These are phyloP conservation scores for Cryptophagus acutangulus DNA, from an alignment of 2,888 invertebrate genomes.

Conservation along the genomic window DNA sequence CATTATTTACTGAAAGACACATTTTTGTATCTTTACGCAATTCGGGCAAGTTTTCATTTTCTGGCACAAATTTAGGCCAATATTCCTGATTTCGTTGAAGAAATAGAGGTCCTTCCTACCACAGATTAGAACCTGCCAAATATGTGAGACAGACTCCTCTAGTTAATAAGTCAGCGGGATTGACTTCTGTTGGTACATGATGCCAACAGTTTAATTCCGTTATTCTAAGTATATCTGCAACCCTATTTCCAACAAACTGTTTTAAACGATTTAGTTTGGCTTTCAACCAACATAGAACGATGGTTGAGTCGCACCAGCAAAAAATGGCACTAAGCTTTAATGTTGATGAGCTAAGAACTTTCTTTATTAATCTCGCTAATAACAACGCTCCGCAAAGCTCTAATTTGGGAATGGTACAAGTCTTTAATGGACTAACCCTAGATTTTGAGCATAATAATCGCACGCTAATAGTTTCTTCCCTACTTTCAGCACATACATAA, in stretches of 20 bases:
- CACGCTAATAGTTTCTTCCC: conserved; percentile 5
- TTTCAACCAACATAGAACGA: too few relatives aligned
- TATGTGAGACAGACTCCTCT: not conserved
- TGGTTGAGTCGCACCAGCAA: conserved; percentile 1
- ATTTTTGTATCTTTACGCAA: not conserved
- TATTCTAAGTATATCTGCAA: not conserved
- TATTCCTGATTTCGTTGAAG: not conserved
- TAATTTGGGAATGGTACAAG: conserved; percentile 24
- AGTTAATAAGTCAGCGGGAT: not conserved
- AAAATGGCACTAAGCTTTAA: not conserved
- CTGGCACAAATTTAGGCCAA: not conserved
- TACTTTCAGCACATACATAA: conserved; percentile 15
- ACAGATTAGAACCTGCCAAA: not conserved
- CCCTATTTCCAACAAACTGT: conserved; percentile 3
- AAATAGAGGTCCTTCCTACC: conserved; percentile 2
- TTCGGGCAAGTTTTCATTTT: not conserved
- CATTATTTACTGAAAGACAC: not conserved
- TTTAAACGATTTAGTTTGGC: conserved; percentile 1
- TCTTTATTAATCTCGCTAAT: conserved; percentile 25
- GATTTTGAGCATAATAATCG: conserved; percentile 30
- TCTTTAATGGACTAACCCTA: conserved; percentile 30
- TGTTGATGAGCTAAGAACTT: conserved; percentile 2
- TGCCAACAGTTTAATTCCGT: not conserved
- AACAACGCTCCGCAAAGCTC: too few relatives aligned
- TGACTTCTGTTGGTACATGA: not conserved